Conservation (phyloP, 2,797 vertebrate genomes). For the Lepilemur ruficaudatus region DNA sequence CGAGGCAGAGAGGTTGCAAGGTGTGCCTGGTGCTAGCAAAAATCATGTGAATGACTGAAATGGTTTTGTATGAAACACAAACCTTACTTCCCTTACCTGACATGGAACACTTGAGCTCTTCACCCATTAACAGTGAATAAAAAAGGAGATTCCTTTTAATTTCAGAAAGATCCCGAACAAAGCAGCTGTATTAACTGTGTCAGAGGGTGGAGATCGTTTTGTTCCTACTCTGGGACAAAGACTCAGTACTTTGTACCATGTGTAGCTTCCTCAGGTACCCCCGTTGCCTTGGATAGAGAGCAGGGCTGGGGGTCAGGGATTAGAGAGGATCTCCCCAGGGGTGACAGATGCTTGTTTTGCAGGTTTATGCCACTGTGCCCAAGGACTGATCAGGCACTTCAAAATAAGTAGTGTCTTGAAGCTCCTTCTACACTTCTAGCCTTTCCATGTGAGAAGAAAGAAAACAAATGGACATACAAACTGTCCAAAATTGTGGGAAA, state of each 20-base stretch:
- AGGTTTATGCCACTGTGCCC: neutral
- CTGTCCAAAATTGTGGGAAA: neutral
- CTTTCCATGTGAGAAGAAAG: neutral
- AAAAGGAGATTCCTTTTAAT: neutral
- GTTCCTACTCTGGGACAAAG: neutral
- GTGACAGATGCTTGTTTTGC: neutral
- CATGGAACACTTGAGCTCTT: neutral
- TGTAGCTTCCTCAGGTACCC: neutral
- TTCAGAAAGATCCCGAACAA: slow-evolving; percentile 26
- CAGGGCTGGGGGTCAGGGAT: neutral
- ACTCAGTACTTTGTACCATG: neutral
- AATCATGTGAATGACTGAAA: neutral
- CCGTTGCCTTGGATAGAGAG: neutral
- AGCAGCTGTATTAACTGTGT: neutral
- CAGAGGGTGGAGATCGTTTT: neutral
- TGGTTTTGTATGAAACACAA: neutral
- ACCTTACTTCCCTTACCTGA: neutral
- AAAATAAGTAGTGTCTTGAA: neutral
- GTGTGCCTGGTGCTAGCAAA: neutral
- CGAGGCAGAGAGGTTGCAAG: neutral
- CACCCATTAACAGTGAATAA: neutral
- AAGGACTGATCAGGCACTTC: neutral
- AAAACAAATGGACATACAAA: neutral
- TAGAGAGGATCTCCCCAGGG: neutral
- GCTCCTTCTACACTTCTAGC: neutral